Conservation (phyloP, 1,140 invertebrate genomes). For the Drosophila fuyamai region DNA sequence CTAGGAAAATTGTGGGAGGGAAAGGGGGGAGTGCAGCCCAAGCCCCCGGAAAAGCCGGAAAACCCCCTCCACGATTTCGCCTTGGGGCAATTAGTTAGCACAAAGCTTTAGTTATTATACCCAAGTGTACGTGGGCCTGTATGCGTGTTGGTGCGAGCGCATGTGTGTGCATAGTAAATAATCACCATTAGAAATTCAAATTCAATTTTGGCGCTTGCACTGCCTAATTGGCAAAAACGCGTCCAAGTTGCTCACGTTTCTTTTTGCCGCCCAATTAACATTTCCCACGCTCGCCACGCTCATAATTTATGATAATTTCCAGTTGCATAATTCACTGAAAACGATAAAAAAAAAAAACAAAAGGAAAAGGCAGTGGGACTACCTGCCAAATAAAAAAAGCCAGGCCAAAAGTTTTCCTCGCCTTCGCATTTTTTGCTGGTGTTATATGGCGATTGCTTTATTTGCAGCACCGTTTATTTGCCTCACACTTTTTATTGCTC, state of each 20-base stretch:
- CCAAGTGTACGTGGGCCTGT: slow-evolving; percentile 50
- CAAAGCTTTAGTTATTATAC: slow-evolving; percentile 77
- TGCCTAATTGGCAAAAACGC: slow-evolving; percentile 60
- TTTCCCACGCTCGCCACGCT: slow-evolving; percentile 26
- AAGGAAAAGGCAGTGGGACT: neutral
- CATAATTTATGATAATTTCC: slow-evolving; percentile 73
- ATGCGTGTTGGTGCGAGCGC: slow-evolving; percentile 19
- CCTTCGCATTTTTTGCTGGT: neutral
- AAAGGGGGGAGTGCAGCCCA: neutral
- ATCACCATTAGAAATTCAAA: slow-evolving; percentile 72
- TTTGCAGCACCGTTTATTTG: slow-evolving; percentile 44
- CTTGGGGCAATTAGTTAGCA: slow-evolving; percentile 78
- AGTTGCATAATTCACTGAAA: slow-evolving; percentile 59
- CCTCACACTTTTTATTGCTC: slow-evolving; percentile 52
- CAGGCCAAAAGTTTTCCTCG: slow-evolving; percentile 1
- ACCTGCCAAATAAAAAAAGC: slow-evolving; percentile 31
- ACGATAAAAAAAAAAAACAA: neutral
- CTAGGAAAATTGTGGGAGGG: neutral
- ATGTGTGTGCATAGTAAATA: slow-evolving; percentile 61
- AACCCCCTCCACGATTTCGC: slow-evolving; percentile 38
- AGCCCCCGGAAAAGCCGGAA: neutral
- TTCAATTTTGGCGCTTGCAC: slow-evolving; percentile 63
- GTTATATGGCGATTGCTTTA: slow-evolving; percentile 37
- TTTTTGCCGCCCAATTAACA: slow-evolving; percentile 28
- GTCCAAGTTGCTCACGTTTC: slow-evolving; percentile 11